Percentiles rank a stretch among this genome's conserved stretches.
Conservation (phyloP, 64 coral and sea anemone species). For the Pocillopora damicornis region DNA sequence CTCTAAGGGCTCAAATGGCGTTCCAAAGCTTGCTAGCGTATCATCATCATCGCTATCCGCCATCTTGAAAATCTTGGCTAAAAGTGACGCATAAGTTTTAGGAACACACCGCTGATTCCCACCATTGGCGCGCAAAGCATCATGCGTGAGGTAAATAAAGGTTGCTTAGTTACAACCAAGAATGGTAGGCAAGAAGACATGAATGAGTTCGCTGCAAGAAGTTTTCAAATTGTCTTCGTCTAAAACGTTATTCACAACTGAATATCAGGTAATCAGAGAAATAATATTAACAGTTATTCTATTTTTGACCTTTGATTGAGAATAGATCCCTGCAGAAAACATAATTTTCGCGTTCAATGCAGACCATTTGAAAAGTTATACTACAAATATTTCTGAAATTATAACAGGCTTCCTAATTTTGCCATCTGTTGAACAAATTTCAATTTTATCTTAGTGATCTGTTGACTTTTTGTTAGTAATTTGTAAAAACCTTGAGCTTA, state of each 20-base stretch:
- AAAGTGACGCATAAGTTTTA: not conserved
- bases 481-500: too few species aligned
- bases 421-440: too few species aligned
- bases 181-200: slow-evolving; percentile 1
- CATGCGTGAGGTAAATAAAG: not conserved
- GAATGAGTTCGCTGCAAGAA: not conserved
- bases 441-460: too few species aligned
- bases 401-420: too few species aligned
- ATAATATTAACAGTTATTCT: not conserved
- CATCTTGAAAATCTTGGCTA: slow-evolving; percentile 47
- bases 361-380: not conserved
- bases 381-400: too few species aligned
- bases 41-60: slow-evolving; percentile 81
- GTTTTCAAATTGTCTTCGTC: not conserved
- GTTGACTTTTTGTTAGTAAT: too few species aligned
- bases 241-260: not conserved
- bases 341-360: not conserved
- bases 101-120: not conserved
- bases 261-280: not conserved
- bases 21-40: slow-evolving; percentile 82
- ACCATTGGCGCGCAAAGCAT: not conserved
- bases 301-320: not conserved
- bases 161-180: slow-evolving; percentile 26
- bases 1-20: slow-evolving; percentile 73
- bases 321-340: not conserved